These are phyloP conservation scores for Campaea margaritaria DNA, from an alignment of 2,888 invertebrate genomes.

Conservation along the genomic window DNA sequence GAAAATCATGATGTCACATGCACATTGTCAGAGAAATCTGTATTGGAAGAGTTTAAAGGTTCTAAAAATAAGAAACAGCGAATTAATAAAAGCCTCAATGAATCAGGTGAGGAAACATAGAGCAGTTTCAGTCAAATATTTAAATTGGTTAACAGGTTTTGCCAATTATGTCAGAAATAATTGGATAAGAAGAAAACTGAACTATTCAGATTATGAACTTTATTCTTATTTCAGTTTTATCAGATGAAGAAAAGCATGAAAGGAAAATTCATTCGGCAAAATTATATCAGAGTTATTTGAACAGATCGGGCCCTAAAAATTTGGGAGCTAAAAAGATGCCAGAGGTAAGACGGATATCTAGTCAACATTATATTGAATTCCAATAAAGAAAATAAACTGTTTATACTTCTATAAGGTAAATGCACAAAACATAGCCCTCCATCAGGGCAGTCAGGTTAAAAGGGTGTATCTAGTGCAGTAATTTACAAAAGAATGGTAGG, in stretches of 20 bases:
- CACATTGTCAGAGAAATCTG: conserved; percentile 43
- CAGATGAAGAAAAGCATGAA: conserved; percentile 89
- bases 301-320: conserved; percentile 91
- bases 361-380: neutral
- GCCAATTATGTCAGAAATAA: no score
- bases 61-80: conserved; percentile 48
- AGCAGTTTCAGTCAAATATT: neutral
- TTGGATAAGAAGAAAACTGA: no score
- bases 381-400: no score
- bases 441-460: no score
- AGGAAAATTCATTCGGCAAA: conserved; percentile 87
- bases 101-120: conserved; percentile 64
- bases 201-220: neutral
- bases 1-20: conserved; percentile 21
- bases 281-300: conserved; percentile 90
- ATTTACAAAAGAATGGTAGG: no score
- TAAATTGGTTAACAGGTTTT: no score
- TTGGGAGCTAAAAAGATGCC: conserved; percentile 94
- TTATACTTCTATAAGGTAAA: no score
- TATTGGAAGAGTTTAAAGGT: conserved; percentile 39
- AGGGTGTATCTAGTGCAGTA: no score
- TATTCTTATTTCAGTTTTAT: conserved; percentile 62
- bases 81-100: conserved; percentile 68
- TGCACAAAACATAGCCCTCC: no score
- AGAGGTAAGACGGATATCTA: conserved; percentile 80